Evolutionary conservation across 2,113 vertebrate genomes (phyloP), one percentile per base, ranked within the genome.

Genomic region (Clarias batrachus): DNA sequence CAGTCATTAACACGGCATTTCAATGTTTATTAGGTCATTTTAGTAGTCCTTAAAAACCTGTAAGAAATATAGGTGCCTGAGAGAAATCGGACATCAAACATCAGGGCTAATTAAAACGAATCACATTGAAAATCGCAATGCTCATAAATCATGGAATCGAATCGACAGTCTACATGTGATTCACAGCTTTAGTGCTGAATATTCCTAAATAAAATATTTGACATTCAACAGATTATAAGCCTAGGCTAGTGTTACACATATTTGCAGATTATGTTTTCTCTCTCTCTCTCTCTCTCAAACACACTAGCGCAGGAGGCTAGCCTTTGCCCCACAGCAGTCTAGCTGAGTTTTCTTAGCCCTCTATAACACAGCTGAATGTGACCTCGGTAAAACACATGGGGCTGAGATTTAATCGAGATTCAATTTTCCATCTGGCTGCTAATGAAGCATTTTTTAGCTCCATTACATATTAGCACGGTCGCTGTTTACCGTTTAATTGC

Each of bases 401-500:
- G 48, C 14, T 81, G 82, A 62, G 71, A 70, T 81, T 84, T 87
- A 87, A 84, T 87, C 79, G 85, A 86, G 65, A 86, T 81, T 81
- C 85, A 54, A 81, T 83, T 89, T 81, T 84, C 83, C 85, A 66
- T 87, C 71, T 60, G 68, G 82, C 71, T 87, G 82, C 88, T 84
- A 79, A 89, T 85, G 83, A 89, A 82, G 83, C 52, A 68, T 76
- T 85, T 81, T 82, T 82, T 81, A 71, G 82, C 80, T 85, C 82
- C 82, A 82, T 89, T 87, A 87, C 33, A 70, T 85, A 21, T 87
- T 62, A 87, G 78, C 83, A 41, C 41, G 56, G 76, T 59, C 79
- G 76, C 79, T 84, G 83, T 87, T 85, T 82, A 85, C 70, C 27
- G 16, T 82, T 59, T 85, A 83, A 87, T 81, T 66, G 59, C 56